phyloP scores from a whole-genome alignment of 2,797 vertebrate genomes.

The Oophaga sylvatica region DNA sequence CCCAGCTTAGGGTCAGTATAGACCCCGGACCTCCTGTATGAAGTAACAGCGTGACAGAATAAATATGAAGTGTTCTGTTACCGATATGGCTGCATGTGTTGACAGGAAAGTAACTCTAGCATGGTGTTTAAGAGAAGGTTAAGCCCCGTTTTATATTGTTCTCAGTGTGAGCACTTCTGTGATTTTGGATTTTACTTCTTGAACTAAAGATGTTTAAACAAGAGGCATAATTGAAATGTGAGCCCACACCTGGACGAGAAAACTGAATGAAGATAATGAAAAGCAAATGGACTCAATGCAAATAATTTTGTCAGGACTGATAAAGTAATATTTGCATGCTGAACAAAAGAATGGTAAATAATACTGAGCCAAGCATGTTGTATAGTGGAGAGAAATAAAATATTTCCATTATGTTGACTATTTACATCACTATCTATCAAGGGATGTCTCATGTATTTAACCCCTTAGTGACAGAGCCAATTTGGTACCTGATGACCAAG shows the following conservation, averaged over 20 bases:
- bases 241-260: background rate
- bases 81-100: background rate
- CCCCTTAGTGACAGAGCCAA: too few species aligned
- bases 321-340: too few species aligned
- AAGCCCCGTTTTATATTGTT: background rate
- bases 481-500: too few species aligned
- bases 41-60: too few species aligned
- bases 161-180: background rate
- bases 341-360: background rate
- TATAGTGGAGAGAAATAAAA: background rate
- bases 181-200: background rate
- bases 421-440: too few species aligned
- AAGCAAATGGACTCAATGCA: background rate
- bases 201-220: constrained; percentile 9
- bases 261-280: background rate
- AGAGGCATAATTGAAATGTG: background rate
- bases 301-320: background rate
- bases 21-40: too few species aligned
- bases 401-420: background rate
- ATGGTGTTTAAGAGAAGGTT: background rate
- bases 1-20: too few species aligned
- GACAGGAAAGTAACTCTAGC: background rate
- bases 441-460: too few species aligned
- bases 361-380: background rate
- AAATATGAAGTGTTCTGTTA: background rate